These are phyloP conservation scores for Drosophila aff. DNA, from an alignment of 1,140 invertebrate genomes.

Conservation along the genomic window DNA sequence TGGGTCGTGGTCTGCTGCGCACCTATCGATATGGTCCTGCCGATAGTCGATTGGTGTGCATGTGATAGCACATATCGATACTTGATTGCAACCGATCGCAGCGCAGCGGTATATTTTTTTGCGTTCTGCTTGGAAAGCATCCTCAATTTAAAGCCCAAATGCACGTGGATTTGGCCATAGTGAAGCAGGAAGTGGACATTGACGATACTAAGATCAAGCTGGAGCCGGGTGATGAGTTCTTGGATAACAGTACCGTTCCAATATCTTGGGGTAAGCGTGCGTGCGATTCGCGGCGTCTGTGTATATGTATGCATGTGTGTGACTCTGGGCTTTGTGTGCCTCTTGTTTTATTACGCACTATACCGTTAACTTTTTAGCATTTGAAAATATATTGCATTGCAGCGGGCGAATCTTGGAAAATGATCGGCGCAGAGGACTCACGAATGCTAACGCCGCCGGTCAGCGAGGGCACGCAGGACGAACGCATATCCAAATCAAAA, in stretches of 20 bases:
- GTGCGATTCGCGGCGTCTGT: conserved; percentile 9
- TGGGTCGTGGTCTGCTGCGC: neutral
- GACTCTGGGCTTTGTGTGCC: neutral
- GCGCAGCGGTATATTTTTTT: conserved; percentile 69
- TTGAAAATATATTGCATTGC: conserved; percentile 3
- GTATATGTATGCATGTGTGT: conserved; percentile 21
- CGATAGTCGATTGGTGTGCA: conserved; percentile 18
- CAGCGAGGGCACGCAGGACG: conserved; percentile 54
- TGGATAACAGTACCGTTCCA: conserved; percentile 4
- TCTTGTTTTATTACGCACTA: conserved; percentile 53
- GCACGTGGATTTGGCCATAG: conserved; percentile 34
- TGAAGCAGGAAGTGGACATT: conserved; percentile 54
- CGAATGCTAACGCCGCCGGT: conserved; percentile 58
- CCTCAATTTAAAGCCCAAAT: conserved; percentile 20
- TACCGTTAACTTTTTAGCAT: conserved; percentile 56
- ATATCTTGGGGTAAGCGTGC: conserved; percentile 55
- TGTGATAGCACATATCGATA: conserved; percentile 26
- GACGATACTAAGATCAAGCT: conserved; percentile 59
- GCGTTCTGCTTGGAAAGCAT: conserved; percentile 36
- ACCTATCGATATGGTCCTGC: conserved; percentile 8
- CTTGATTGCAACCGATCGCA: conserved; percentile 54
- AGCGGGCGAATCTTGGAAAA: conserved; percentile 35
- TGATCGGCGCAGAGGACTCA: conserved; percentile 47
- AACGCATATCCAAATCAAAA: conserved; percentile 49
- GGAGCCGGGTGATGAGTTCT: conserved; percentile 39